Base-by-base conservation (phyloP, 2,113 vertebrate genomes). In the Boleophthalmus pectinirostris region DNA sequence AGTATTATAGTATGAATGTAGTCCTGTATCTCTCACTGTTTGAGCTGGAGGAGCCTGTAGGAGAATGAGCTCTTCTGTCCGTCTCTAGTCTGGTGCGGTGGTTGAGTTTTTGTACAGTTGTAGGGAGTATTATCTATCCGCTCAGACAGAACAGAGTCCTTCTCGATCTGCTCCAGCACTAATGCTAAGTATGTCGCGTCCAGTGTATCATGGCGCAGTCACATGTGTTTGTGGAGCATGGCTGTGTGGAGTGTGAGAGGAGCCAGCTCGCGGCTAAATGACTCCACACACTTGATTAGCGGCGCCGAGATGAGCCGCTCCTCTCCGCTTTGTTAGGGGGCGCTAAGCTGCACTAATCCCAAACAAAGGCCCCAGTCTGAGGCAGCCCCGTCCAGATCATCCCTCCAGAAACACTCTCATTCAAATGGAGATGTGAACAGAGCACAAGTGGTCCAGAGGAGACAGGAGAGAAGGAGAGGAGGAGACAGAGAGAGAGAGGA, bases 371-470 rank as follows among this genome's bases (percentile, higher is more conserved):
- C 70, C 92, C 94, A 96, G 95, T 96, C 56, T 96, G 96, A 72
- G 73, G 88, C 85, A 82, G 88, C 88, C 89, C 54, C 81, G 70
- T 79, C 85, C 89, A 89, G 90, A 89, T 90, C 72, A 83, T 23
- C 46, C 84, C 88, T 87, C 87, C 69, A 80, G 86, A 87, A 87
- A 87, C 82, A 88, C 84, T 79, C 95, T 96, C 96, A 99, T 98
- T 99, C 96, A 98, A 98, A 98, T 98, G 95, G 96, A 95, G 96
- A 93, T 90, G 96, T 98, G 98, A 98, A 98, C 96, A 98, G 93
- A 97, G 96, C 95, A 93, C 94, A 91, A 92, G 93, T 91, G 94
- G 93, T 91, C 78, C 79, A 69, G 70, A 75, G 23, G n/a, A n/a
- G n/a, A n/a, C n/a, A n/a, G n/a, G n/a, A n/a, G n/a, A n/a, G n/a